Base-by-base conservation (phyloP, 2,797 vertebrate genomes). In the Cichlasoma orientale region DNA sequence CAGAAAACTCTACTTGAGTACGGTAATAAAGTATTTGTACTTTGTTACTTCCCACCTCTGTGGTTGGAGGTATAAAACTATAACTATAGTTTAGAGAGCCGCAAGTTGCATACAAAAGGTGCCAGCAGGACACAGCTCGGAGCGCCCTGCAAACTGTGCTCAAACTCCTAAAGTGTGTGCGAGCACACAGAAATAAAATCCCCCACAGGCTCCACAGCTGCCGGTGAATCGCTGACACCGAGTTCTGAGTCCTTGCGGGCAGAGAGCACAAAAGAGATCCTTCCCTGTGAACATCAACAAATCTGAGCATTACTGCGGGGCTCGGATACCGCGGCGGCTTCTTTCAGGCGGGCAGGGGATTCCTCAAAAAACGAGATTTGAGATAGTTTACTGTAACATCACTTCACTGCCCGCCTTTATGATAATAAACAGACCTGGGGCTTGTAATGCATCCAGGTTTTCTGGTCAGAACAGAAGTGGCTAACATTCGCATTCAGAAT, bases 401-500 rank as follows among this genome's bases (percentile, higher is more conserved):
- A 19, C 80, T 77, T 86, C 82, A 27, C 70, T 31, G 82, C 85
- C 70, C 38, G 82, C 78, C 77, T 81, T 75, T 56, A 16, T 73
- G 86, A 91, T 80, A 79, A 86, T 82, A 92, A 90, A 91, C 92
- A 92, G 87, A 89, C 79, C 83, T 68, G 9, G 29, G 76, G 77
- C 79, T 80, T 31, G 71, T 79, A 74, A 78, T 79, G 75, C 9
- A 9, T 75, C 68, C 83, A 80, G 82, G 54, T 84, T 92, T 88
- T 86, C 72, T 90, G 88, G 85, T 91, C 86, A 82, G 85, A 88
- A 89, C 82, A 92, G 89, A 87, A 90, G 90, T 87, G 83, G 83
- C 88, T 81, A 76, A 88, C 78, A 61, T 78, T 82, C 27, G 14
- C 47, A 5, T 56, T 82, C 23, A 59, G 85, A 33, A 66, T 90